phyloP scores from a whole-genome alignment of 2,888 invertebrate genomes.

The Macrophya alboannulata region DNA sequence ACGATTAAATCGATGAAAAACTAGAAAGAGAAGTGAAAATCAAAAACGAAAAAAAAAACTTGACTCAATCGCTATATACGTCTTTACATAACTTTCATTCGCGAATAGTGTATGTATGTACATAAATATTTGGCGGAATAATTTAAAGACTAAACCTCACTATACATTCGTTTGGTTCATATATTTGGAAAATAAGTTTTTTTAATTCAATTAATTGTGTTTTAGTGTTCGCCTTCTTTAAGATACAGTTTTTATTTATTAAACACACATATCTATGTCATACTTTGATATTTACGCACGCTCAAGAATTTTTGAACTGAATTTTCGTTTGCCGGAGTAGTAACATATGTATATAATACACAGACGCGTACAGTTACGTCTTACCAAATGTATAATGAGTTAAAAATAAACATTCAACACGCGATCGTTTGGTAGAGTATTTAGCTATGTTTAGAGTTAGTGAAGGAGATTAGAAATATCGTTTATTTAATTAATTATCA shows the following conservation, averaged over 20 bases:
- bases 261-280: not conserved
- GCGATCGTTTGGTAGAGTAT: slow-evolving; percentile 7
- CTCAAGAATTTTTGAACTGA: not conserved
- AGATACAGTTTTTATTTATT: not conserved
- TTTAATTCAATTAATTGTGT: not conserved
- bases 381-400: slow-evolving; percentile 28
- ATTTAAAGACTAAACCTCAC: not conserved
- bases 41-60: not conserved
- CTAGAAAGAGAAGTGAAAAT: not conserved
- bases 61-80: not conserved
- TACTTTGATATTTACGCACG: not conserved
- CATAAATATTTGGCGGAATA: not conserved
- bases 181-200: not conserved
- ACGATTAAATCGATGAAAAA: not conserved
- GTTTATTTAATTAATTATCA: slow-evolving; percentile 19
- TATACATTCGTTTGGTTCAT: not conserved
- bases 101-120: not conserved
- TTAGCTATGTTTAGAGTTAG: slow-evolving; percentile 18
- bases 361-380: not conserved
- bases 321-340: not conserved
- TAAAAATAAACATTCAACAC: slow-evolving; percentile 47
- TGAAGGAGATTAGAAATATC: not conserved
- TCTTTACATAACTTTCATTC: not conserved
- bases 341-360: not conserved
- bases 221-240: not conserved